Percentiles rank a stretch among this genome's conserved stretches.
phyloP scores from a whole-genome alignment of 2,113 vertebrate species.

The Syrmaticus mikado region DNA sequence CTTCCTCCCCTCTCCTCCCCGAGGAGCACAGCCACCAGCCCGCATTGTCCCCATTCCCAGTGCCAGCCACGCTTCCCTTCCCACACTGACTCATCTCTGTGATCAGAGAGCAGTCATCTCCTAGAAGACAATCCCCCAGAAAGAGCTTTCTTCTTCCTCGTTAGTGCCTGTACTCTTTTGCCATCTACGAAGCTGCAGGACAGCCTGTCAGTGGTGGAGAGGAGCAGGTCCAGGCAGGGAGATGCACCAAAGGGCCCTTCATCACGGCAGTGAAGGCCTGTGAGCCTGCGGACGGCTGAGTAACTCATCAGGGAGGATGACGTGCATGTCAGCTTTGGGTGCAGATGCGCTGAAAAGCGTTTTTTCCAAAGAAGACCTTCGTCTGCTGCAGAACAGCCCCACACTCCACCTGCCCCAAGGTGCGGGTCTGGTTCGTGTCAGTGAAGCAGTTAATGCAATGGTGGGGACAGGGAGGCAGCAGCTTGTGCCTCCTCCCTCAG shows the following conservation, averaged over 20 bases:
- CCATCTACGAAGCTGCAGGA: not conserved
- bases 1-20: not conserved
- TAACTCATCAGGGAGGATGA: not conserved
- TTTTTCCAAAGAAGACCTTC: not conserved
- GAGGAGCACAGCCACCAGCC: not conserved
- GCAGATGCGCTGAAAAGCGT: not conserved
- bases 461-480: slow-evolving; percentile 3
- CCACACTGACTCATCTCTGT: not conserved
- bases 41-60: not conserved
- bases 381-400: not conserved
- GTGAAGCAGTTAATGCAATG: slow-evolving; percentile 26
- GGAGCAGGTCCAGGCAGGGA: not conserved
- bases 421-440: not conserved
- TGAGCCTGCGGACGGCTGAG: not conserved
- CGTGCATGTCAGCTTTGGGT: not conserved
- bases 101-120: slow-evolving; percentile 55
- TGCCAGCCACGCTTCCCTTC: not conserved
- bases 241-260: not conserved
- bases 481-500: slow-evolving; percentile 50
- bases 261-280: not conserved
- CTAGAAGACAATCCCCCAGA: not conserved
- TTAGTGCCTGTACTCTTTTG: not conserved
- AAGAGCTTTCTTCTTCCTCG: slow-evolving; percentile 17
- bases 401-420: not conserved
- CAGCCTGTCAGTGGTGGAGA: not conserved